Base-by-base conservation (phyloP, 2,797 vertebrate genomes). In the Zenarchopterus dispar region DNA sequence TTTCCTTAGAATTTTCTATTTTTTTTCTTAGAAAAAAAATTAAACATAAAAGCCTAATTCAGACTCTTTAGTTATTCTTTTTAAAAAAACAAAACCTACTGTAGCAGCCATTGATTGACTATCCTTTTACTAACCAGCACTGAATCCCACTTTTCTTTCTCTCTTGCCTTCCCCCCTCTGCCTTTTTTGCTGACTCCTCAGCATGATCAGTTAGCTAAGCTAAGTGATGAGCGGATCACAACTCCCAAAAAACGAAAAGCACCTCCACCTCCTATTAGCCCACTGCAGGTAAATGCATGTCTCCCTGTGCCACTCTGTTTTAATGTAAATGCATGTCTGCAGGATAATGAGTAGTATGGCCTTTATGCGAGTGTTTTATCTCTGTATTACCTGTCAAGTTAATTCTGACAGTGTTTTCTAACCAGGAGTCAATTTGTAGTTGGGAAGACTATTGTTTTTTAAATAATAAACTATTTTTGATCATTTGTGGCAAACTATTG, bases 221-320 rank as follows among this genome's bases (percentile, higher is more conserved):
- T 97, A 96, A 96, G 90, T 90, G 96, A 96, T 92, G 97, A 98
- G 91, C 94, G 96, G 96, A 98, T 95, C 95, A 94, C 96, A 94
- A 98, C 97, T 91, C 96, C 97, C 89, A 99, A 99, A 98, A 99
- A 99, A 94, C 93, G 97, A 95, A 99, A 97, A 96, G 97, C 97
- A 91, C 97, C 97, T 92, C 95, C 97, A 90, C 97, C 97, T 94
- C 97, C 97, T 90, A 93, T 96, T 95, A 98, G 96, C 91, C 95
- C 95, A 90, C 80, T 92, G 77, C 97, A 99, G 97, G 97, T 99
- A 98, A 98, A 94, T 18, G 83, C 84, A 77, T 81, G 86, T 77
- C 61, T 78, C 43, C 64, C 55, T 59, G 57, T 50, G 61, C 45
- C 70, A 61, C 66, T 36, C 60, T 51, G 51, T 56, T 59, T 58